Base-by-base conservation (phyloP, 2,888 invertebrate species). In the Pollenia amentaria region DNA sequence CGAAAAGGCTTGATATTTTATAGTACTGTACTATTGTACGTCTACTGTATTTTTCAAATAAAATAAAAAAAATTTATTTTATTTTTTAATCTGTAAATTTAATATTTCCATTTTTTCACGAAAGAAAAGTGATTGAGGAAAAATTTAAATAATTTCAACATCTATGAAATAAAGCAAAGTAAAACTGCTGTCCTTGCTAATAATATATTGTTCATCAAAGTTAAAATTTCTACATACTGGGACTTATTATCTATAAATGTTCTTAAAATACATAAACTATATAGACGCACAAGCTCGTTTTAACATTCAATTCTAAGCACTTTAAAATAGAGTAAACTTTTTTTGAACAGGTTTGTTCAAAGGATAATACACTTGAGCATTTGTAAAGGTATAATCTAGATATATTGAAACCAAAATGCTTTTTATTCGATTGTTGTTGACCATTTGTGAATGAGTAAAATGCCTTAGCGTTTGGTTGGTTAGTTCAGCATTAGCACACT, bases 301-400 rank as follows among this genome's bases (percentile, higher is more conserved):
- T 16, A 46, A 60, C 42, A 73, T 60, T 62, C 40, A n/a, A 80
- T 80, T 77, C 60, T 73, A 76, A 73, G 77, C 64, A 77, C 29
- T 80, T 77, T 72, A 77, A 73, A 84, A 60, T 62, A 46, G 70
- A 72, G 81, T 55, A 84, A 84, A 80, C 12, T 29, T 29, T 29
- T 29, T 57, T 81, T 77, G 69, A 87, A 81, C 77, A 77, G 80
- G 77, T 87, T 87, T 84, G 65, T 64, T 80, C 77, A 81, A 84
- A 69, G 87, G 80, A 87, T 87, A 87, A 84, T 87, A 73, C 51
- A 77, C 87, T 87, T 84, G 80, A 84, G 67, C 67, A 73, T 80
- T 73, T 84, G 72, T 77, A 69, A 81, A 81, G 79, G 84, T 80
- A 87, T 87, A 84, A 87, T 87, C 84, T 80, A 46, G 53, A 77